phyloP scores from a whole-genome alignment of 1,140 invertebrate genomes.

The Oryctes rhinoceros region DNA sequence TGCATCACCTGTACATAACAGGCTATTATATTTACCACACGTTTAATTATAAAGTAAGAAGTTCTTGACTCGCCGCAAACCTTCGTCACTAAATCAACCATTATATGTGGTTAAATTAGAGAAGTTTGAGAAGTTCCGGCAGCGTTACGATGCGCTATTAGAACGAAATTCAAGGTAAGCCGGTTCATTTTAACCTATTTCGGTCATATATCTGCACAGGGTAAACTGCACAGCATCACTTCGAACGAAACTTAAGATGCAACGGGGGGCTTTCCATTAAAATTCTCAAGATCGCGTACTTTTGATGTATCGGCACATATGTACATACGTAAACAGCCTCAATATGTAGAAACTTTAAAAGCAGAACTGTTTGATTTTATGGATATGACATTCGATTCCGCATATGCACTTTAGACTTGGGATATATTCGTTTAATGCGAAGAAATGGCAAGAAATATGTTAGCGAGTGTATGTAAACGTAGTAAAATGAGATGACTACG shows the following conservation, averaged over 20 bases:
- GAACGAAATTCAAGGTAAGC: background rate
- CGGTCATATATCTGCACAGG: background rate
- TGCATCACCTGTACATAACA: background rate
- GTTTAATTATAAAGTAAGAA: background rate
- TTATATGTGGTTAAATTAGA: background rate
- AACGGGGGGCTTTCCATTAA: background rate
- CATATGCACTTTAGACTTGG: background rate
- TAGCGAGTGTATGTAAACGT: background rate
- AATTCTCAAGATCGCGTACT: background rate
- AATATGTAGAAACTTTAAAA: no score
- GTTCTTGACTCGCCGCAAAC: background rate
- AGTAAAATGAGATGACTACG: no score
- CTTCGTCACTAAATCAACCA: background rate
- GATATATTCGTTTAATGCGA: background rate
- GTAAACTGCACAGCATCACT: background rate
- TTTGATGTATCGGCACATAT: background rate
- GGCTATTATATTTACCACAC: background rate
- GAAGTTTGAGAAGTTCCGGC: slow-evolving; percentile 14
- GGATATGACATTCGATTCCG: background rate
- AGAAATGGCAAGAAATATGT: background rate
- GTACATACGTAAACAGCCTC: background rate
- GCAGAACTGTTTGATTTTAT: background rate
- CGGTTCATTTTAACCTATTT: background rate
- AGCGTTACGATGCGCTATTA: background rate
- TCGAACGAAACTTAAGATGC: background rate